Base-by-base conservation (phyloP, 1,140 invertebrate species). In the Diachasmimorpha longicaudata region DNA sequence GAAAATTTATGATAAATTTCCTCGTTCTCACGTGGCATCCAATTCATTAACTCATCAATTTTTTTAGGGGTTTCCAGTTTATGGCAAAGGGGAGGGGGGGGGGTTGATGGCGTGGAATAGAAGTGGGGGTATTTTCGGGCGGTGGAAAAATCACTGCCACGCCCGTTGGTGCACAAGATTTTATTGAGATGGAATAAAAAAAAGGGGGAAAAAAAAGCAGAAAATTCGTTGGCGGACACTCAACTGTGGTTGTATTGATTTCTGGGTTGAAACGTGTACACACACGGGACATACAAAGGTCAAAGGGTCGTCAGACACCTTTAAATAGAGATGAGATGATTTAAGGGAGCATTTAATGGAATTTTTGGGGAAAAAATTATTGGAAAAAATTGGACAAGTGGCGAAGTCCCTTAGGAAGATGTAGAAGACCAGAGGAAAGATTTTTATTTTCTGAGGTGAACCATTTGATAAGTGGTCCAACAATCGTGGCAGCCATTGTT, bases 201-300 rank as follows among this genome's bases (percentile, higher is more conserved):
- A 37, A 70, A 42, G 9, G 25, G 21, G 75, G 44, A 68, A 42
- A 21, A 39, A 42, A 70, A 73, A 75, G 48, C 52, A 72, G 63
- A 48, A 76, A 70, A 31, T 66, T 75, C 73, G 48, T 58, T 74
- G 48, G 63, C 58, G 52, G 70, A 58, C 71, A 74, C 71, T 73
- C 71, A 69, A 55, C 71, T 72, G 19, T 48, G 73, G 67, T 77
- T 77, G 81, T 85, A 85, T 85, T 84, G 84, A 85, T 85, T 83
- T 84, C 80, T 80, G 82, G 78, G 81, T 82, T 79, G 74, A 77
- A 72, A 71, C 70, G 70, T 46, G 44, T 71, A n/a, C 11, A 46
- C 70, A 71, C 66, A 68, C 66, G 66, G 80, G 83, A 80, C 81
- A 84, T 80, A 85, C 83, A 80, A 81, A 82, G 84, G 84, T 85